Conservation (phyloP, 2,113 vertebrate genomes). For the Atractosteus spatula region DNA sequence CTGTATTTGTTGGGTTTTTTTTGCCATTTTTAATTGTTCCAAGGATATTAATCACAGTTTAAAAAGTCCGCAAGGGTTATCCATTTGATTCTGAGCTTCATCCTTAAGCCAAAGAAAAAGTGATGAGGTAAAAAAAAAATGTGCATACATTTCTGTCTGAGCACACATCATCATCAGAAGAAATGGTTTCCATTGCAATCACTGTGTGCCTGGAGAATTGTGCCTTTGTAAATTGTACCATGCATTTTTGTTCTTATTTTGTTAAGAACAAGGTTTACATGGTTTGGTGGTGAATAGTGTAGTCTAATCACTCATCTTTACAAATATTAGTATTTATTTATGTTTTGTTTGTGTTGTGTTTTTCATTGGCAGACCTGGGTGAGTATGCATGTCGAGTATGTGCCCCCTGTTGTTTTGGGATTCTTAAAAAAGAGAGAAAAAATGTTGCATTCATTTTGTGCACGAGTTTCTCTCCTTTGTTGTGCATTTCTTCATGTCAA, state of each 20-base stretch:
- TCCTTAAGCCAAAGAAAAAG: too few species aligned
- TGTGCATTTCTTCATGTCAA: not conserved
- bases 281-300: not conserved
- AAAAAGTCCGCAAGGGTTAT: too few species aligned
- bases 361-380: constrained; percentile 54
- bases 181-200: not conserved
- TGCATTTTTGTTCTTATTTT: not conserved
- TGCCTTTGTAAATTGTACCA: not conserved
- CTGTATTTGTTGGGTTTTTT: too few species aligned
- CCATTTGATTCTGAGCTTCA: too few species aligned
- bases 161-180: not conserved
- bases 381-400: constrained; percentile 41
- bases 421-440: not conserved
- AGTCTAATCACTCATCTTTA: not conserved
- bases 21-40: too few species aligned
- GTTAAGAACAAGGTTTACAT: not conserved
- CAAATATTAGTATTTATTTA: constrained; percentile 29
- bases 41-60: too few species aligned
- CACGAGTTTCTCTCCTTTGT: constrained; percentile 4
- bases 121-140: too few species aligned
- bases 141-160: not conserved
- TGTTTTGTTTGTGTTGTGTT: constrained; percentile 22
- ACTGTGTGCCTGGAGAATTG: not conserved
- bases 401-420: constrained; percentile 1
- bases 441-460: constrained; percentile 5